Base-by-base conservation (phyloP, 2,888 invertebrate genomes). In the Drosophila neutralis region DNA sequence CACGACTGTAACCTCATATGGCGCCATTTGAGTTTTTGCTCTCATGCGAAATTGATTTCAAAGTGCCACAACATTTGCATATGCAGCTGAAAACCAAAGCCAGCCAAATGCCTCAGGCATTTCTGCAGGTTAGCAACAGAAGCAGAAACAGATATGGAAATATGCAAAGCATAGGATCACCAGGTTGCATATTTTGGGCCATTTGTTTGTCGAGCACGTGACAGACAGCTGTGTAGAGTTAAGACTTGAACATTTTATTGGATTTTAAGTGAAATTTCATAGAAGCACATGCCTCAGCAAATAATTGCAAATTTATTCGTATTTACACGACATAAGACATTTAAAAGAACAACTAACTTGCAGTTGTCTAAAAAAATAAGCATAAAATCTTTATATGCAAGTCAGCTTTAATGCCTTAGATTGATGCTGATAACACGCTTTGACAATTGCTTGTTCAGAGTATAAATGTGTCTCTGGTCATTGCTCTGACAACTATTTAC, bases 41-140 rank as follows among this genome's bases (percentile, higher is more conserved):
- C 42, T 71, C 52, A 64, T 67, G 60, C 73, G 49, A 70, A 77
- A 80, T 76, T 77, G 79, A 77, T 77, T 77, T 70, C 63, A 66
- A 63, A 66, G 70, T 56, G 58, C 33, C 7, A 57, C 31, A 29
- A 61, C 52, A 79, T 69, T 79, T 75, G 59, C 65, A 63, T 79
- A 62, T 38, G 54, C 49, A 42, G 24, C 57, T 27, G 51, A 48
- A 48, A 27, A 48, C 58, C 52, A 56, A 42, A 40, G 24, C 13
- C 67, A 48, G 51, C 29, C 18, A 29, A 36, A 18, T 35, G 27
- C 42, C 21, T 11, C 27, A 15, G 38, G 70, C 68, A 48, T 29
- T 31, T 48, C 45, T 52, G 42, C 61, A 66, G 75, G 61, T 77
- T 77, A 1, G 38, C n/a, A 71, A 54, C 51, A 51, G 13, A 36